Percentiles rank a stretch among this genome's conserved stretches.
Conservation (phyloP, 2,888 invertebrate species). For the Callosobruchus maculatus region DNA sequence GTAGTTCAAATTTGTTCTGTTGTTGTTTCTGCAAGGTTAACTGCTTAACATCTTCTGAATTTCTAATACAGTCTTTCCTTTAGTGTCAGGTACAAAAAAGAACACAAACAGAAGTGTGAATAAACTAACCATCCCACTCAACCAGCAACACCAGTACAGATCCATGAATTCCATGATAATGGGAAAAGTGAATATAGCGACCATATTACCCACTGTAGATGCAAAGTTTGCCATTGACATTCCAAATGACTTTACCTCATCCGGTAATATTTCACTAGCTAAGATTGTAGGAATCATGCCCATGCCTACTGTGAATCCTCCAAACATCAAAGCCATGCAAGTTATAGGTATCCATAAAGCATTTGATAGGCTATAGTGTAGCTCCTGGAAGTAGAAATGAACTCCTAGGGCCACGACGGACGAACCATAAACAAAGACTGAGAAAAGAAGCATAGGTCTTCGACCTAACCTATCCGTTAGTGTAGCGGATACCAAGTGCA, state of each 20-base stretch:
- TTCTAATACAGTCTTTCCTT: neutral
- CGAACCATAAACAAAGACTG: neutral
- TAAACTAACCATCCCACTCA: neutral
- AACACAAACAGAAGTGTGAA: neutral
- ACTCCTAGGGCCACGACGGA: neutral
- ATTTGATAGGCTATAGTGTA: neutral
- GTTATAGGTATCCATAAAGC: neutral
- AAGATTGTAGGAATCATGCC: neutral
- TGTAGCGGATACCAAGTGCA: neutral
- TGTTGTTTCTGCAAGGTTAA: neutral
- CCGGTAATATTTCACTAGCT: neutral
- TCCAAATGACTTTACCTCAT: neutral
- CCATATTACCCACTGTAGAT: neutral
- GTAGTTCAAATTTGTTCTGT: too few relatives aligned
- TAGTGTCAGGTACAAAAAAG: neutral
- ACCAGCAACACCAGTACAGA: neutral
- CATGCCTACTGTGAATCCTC: neutral
- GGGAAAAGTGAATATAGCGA: neutral
- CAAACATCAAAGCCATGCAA: neutral
- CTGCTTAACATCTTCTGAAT: neutral
- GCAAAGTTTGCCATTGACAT: neutral
- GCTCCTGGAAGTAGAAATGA: neutral
- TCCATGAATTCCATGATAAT: neutral
- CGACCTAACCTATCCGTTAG: neutral
- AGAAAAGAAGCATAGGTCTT: neutral